Evolutionary conservation across 92 coral and sea anemone genomes (phyloP), one percentile per base, ranked within the genome.

Genomic region (Palythoa heliodiscus): DNA sequence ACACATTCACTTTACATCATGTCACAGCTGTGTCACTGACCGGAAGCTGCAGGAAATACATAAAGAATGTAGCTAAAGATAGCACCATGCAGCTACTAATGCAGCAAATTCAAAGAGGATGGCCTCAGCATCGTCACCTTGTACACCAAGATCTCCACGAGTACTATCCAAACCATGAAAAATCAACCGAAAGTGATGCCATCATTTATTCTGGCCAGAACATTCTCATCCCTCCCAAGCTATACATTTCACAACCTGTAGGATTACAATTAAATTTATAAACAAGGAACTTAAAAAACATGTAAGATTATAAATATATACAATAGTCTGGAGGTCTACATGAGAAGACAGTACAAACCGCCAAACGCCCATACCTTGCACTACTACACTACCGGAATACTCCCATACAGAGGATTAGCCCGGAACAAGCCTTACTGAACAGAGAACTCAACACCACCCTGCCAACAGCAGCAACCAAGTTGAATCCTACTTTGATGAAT

Each of bases 301-400:
- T 29, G 35, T 29, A 29, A 29, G 35, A 29, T 29, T 29, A 29
- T 29, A 0, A 29, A 29, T 29, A 29, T 29, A 1, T 29, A 29
- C 35, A 29, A 29, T 29, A 29, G 86, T 86, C 85, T 39, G 85
- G 76, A 24, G 89, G 85, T 13, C 89, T 75, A 29, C 75, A 86
- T 64, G 89, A 86, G 43, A 86, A 77, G 60, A 43, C 71, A n/a
- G 85, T 84, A 22, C 89, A 77, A 77, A 86, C 89, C 58, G 77
- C 77, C n/a, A 86, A 86, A 15, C 83, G 35, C 35, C 35, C 35
- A 29, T 29, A 29, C 35, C 35, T 29, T 29, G 35, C 35, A 29
- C 35, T 29, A 29, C 35, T 29, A 29, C 35, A 29, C 35, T 29
- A 29, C 35, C 35, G 35, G 35, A 29, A 29, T 1, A 29, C 35